phyloP scores from a whole-genome alignment of 2,113 vertebrate species.

The Notiomystis cincta region DNA sequence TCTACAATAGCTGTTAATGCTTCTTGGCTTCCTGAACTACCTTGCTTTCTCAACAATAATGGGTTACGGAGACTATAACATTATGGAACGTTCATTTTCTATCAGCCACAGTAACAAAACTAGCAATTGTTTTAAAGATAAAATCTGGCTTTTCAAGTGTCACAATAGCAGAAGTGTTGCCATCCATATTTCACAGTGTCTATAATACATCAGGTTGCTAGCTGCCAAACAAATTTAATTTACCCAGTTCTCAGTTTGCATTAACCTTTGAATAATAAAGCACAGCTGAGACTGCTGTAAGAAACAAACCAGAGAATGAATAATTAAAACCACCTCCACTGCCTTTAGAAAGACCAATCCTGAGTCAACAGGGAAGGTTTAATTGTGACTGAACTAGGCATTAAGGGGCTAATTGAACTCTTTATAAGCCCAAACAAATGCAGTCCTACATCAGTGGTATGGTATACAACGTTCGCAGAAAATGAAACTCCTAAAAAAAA shows the following conservation, averaged over 20 bases:
- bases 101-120: neutral
- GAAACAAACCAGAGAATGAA: conserved; percentile 75
- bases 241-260: conserved; percentile 70
- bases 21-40: conserved; percentile 24
- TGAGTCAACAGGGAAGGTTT: conserved; percentile 61
- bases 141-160: conserved; percentile 26
- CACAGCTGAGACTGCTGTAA: conserved; percentile 75
- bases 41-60: conserved; percentile 43
- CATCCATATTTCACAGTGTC: conserved; percentile 11
- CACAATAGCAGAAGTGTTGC: conserved; percentile 3
- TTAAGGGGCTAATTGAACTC: conserved; percentile 71
- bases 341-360: conserved; percentile 65
- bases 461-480: neutral
- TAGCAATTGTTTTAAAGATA: conserved; percentile 43
- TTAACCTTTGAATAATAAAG: conserved; percentile 80
- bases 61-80: conserved; percentile 9
- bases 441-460: neutral
- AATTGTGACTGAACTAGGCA: conserved; percentile 68
- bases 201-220: conserved; percentile 1
- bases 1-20: conserved; percentile 35
- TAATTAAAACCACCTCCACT: conserved; percentile 77
- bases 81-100: conserved; percentile 5
- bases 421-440: conserved; percentile 63
- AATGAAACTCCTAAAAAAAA: conserved; percentile 6
- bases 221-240: conserved; percentile 72